Evolutionary conservation across 2,888 invertebrate genomes (phyloP).

Genomic region (Cheilosia vernalis): DNA sequence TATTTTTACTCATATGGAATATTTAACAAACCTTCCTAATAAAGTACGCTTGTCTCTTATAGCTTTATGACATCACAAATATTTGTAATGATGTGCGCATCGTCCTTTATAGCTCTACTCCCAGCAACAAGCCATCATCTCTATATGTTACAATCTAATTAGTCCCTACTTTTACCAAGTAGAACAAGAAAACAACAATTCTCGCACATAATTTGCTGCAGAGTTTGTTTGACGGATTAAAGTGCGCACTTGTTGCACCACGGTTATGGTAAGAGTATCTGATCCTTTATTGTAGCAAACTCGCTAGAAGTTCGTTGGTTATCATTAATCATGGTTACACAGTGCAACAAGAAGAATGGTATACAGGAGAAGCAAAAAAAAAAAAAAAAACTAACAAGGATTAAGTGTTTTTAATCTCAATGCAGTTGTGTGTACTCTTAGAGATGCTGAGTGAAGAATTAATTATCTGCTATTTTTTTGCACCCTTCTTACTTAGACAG

Average conservation of each 20-base stretch:
- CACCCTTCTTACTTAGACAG: constrained; percentile 7
- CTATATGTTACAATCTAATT: constrained; percentile 19
- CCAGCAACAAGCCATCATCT: too few relatives aligned
- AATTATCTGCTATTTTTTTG: constrained; percentile 35
- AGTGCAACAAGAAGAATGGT: background rate
- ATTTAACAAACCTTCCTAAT: background rate
- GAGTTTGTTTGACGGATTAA: constrained; percentile 25
- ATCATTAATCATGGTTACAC: constrained; percentile 50
- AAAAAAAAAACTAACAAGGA: constrained; percentile 1
- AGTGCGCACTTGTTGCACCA: constrained; percentile 45
- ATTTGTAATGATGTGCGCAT: too few relatives aligned
- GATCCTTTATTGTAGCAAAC: background rate
- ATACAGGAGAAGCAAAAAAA: background rate
- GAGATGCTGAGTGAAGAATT: constrained; percentile 36
- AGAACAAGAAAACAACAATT: background rate
- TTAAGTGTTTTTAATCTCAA: constrained; percentile 43
- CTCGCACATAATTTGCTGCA: background rate
- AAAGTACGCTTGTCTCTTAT: background rate
- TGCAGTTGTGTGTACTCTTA: constrained; percentile 7
- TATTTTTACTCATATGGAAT: background rate
- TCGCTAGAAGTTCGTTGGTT: constrained; percentile 28
- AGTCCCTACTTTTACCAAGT: constrained; percentile 15
- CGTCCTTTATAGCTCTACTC: too few relatives aligned
- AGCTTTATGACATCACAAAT: constrained; percentile 22
- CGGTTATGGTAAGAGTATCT: background rate